Base-by-base conservation (phyloP, 2,888 invertebrate species). In the Eremobia ochroleuca region DNA sequence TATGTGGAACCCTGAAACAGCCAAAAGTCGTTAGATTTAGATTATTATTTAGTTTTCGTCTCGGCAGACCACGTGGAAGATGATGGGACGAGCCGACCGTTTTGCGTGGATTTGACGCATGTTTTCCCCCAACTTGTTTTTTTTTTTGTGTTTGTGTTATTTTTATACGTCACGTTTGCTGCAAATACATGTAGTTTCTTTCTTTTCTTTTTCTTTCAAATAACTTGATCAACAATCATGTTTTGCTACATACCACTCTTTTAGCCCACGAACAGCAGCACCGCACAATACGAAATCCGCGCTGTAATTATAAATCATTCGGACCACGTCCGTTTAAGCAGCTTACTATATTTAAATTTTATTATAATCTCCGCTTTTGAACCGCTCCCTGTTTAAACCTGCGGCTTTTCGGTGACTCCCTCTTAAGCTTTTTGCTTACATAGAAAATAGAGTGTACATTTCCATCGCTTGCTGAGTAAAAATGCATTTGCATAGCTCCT, bases 281-380 rank as follows among this genome's bases (percentile, higher is more conserved):
- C 71, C 46, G 62, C 71, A 77, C 89, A 88, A 85, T 83, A 86
- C 85, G 77, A 85, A 87, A 79, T 85, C 86, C 81, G 69, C 79
- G 81, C 81, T 82, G 88, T 90, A 89, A 87, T 88, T 90, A 92
- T 94, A 94, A 94, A 94, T 94, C 94, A 94, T 92, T 82, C 88
- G 82, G 73, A 76, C 87, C 87, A 84, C 86, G 83, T 87, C 79
- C 90, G 88, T 89, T 91, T 90, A 90, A 91, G 91, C 88, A 89
- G 91, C 92, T 92, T 91, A 92, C 87, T 91, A 88, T 90, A 93
- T 93, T 92, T 91, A 89, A 92, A 93, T 92, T 92, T 92, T 90
- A 93, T 93, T 92, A 92, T 90, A 92, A 91, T 88, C 87, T 86
- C 84, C 73, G 87, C 90, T 90, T 91, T 90, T 86, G 89, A 85